Conservation (phyloP, 2,113 vertebrate genomes). For the Upupa epops region DNA sequence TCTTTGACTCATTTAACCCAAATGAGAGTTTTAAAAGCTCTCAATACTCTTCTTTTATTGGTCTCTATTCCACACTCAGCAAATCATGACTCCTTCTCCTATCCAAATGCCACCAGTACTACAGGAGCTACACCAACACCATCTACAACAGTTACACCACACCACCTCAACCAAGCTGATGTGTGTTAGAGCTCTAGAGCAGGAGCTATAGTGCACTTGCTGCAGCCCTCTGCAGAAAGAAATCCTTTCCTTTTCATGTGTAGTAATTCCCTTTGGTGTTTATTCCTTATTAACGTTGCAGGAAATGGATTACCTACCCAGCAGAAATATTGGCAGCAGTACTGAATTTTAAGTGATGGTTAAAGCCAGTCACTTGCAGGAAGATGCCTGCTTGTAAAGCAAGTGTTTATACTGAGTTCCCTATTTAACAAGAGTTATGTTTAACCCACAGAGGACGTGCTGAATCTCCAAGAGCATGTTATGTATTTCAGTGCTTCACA, state of each 20-base stretch:
- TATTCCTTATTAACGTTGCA: slow-evolving; percentile 7
- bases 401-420: not conserved
- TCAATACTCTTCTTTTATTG: not conserved
- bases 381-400: slow-evolving; percentile 10
- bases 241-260: not conserved
- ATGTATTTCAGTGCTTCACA: not conserved
- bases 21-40: not conserved
- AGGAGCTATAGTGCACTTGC: not conserved
- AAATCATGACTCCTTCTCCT: not conserved
- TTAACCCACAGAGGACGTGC: not conserved
- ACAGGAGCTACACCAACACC: not conserved
- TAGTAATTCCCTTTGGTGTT: slow-evolving; percentile 14
- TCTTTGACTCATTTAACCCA: not conserved
- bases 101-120: not conserved
- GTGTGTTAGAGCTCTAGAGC: not conserved
- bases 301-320: not conserved
- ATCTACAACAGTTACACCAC: not conserved
- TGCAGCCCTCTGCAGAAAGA: not conserved
- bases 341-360: slow-evolving; percentile 28
- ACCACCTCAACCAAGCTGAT: not conserved
- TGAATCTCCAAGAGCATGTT: not conserved
- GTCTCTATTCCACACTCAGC: not conserved
- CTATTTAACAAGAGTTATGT: not conserved
- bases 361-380: not conserved
- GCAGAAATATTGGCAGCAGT: not conserved